Evolutionary conservation across 2,113 vertebrate genomes (phyloP).

Genomic region (Romanogobio albipinnatus): DNA sequence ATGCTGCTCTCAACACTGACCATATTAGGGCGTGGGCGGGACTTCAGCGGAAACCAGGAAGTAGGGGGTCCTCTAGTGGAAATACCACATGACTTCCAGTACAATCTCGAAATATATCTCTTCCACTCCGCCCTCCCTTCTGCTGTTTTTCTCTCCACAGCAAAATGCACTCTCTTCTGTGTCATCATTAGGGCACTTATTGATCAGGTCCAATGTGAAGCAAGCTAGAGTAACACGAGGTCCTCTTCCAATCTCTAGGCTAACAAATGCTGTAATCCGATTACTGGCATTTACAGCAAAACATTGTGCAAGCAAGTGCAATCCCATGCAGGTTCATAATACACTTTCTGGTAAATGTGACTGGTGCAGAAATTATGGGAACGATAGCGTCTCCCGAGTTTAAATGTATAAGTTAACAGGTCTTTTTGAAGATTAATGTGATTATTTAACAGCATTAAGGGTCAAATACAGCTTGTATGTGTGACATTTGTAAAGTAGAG

Average conservation of each 20-base stretch:
- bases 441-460: neutral
- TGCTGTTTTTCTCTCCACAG: constrained; percentile 3
- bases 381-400: neutral
- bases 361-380: neutral
- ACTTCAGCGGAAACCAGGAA: constrained; percentile 47
- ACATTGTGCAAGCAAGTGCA: constrained; percentile 45
- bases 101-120: constrained; percentile 44
- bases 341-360: constrained; percentile 46
- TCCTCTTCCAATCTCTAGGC: constrained; percentile 32
- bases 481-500: neutral
- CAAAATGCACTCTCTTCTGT: constrained; percentile 20
- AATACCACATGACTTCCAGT: constrained; percentile 55
- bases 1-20: constrained; percentile 48
- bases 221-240: neutral
- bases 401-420: neutral
- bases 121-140: constrained; percentile 33
- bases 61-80: constrained; percentile 50
- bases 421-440: neutral
- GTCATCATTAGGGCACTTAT: constrained; percentile 47
- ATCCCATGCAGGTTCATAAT: constrained; percentile 14
- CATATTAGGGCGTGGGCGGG: constrained; percentile 53
- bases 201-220: constrained; percentile 38
- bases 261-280: constrained; percentile 24
- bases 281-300: constrained; percentile 46
- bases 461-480: neutral